Percentiles rank a stretch among this genome's conserved stretches.
Conservation (phyloP, 2,113 vertebrate genomes). For the Tragelaphus buxtoni region DNA sequence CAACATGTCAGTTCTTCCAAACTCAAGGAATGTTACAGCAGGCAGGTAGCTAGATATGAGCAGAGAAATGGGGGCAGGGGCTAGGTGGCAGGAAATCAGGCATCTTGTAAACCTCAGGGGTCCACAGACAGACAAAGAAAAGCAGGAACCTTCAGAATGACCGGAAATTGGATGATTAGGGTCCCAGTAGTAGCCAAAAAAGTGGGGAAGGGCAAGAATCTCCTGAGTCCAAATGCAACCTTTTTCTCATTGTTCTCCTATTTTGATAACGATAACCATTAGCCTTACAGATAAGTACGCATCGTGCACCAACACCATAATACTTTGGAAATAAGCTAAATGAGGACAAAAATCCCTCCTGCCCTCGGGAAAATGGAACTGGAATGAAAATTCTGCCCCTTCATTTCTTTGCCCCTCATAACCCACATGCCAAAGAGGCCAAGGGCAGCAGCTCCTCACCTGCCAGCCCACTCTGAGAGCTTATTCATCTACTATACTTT, state of each 20-base stretch:
- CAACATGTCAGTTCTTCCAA: not conserved
- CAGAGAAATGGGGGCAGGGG: not conserved
- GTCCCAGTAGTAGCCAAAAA: not conserved
- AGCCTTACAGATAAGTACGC: not conserved
- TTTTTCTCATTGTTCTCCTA: not conserved
- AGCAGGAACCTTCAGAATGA: not conserved
- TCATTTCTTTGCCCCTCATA: not conserved
- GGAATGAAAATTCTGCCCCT: not conserved
- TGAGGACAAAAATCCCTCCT: not conserved
- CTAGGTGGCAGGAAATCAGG: not conserved
- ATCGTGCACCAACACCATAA: not conserved
- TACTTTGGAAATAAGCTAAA: not conserved
- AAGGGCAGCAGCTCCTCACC: not conserved
- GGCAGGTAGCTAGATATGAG: not conserved
- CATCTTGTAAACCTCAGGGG: not conserved
- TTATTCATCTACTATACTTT: not conserved
- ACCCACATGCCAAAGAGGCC: not conserved
- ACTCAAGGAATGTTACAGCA: not conserved
- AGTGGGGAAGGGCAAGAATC: not conserved
- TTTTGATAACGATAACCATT: not conserved
- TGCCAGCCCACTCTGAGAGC: not conserved
- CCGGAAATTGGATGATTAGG: not conserved
- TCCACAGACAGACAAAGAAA: not conserved
- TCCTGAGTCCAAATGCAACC: not conserved
- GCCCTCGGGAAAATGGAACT: not conserved